Evolutionary conservation across 2,888 invertebrate species (phyloP), one percentile per base, ranked within the genome.

Genomic region (Tiliacea citrago): DNA sequence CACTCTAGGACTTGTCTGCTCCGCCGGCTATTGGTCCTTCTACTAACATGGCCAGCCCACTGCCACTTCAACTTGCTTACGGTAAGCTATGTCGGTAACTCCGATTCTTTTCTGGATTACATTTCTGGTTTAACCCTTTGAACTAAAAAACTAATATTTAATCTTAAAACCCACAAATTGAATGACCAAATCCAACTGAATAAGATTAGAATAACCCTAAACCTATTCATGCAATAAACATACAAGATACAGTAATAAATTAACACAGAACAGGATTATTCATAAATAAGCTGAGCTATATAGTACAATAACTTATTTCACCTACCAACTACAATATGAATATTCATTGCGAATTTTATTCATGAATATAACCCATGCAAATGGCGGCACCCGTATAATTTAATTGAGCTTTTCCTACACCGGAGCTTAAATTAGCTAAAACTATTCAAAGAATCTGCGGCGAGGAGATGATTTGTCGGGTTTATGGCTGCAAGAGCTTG

Each of bases 371-470:
- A 86, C 86, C 84, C 77, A 86, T 88, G 81, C 81, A 84, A 88
- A 86, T 83, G 66, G 57, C 42, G 63, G 73, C 49, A 75, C 79
- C 68, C 78, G 84, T 86, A 84, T 84, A 89, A 87, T 90, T 88
- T 86, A 90, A 90, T 90, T 85, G 86, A 88, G 87, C 80, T 84
- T 49, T 83, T 77, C 73, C 73, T 82, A 85, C 82, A 79, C 68
- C 70, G 62, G 77, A 79, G 85, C 72, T 90, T 86, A 85, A 91
- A 90, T 91, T 90, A 90, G 86, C 84, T 88, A 71, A 77, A 89
- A 89, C 88, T 90, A 91, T 91, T 84, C 86, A 83, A 90, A 89
- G 89, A 90, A 91, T 89, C 74, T 84, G 71, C 78, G 77, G 69
- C 79, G 51, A 45, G 75, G 51, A 53, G 75, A 76, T 85, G 53